These are phyloP conservation scores for Decapterus maruadsi DNA, from an alignment of 2,797 vertebrate species.

Conservation along the genomic window DNA sequence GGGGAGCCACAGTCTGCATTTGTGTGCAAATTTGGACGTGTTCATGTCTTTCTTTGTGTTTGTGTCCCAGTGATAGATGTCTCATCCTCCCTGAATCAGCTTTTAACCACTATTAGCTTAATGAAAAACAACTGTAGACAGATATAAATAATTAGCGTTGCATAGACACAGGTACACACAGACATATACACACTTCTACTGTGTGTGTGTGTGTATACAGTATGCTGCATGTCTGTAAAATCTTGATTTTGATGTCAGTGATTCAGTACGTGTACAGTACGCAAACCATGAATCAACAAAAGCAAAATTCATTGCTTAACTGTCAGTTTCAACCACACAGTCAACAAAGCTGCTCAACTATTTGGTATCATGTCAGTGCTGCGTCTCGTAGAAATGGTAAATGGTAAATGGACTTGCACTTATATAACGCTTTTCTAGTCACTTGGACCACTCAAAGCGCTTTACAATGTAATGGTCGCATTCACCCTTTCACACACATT, in stretches of 20 bases:
- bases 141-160: conserved; percentile 68
- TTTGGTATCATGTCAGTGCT: neutral
- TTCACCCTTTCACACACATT: too few relatives aligned
- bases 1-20: conserved; percentile 30
- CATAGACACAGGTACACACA: conserved; percentile 25
- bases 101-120: conserved; percentile 80
- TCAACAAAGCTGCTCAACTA: neutral
- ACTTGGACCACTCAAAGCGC: too few relatives aligned
- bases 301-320: conserved; percentile 11
- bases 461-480: too few relatives aligned
- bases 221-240: conserved; percentile 7
- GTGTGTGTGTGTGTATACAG: neutral
- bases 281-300: conserved; percentile 7
- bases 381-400: neutral
- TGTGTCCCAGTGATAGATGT: conserved; percentile 71
- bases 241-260: conserved; percentile 7
- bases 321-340: neutral
- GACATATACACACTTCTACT: conserved; percentile 40
- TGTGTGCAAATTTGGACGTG: conserved; percentile 36
- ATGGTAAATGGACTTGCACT: too few relatives aligned
- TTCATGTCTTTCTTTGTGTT: conserved; percentile 66
- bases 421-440: too few relatives aligned
- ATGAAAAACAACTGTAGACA: conserved; percentile 77
- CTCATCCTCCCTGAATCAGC: conserved; percentile 73
- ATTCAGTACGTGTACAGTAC: conserved; percentile 22